Conservation (phyloP, 2,113 vertebrate species). For the Oreochromis niloticus region DNA sequence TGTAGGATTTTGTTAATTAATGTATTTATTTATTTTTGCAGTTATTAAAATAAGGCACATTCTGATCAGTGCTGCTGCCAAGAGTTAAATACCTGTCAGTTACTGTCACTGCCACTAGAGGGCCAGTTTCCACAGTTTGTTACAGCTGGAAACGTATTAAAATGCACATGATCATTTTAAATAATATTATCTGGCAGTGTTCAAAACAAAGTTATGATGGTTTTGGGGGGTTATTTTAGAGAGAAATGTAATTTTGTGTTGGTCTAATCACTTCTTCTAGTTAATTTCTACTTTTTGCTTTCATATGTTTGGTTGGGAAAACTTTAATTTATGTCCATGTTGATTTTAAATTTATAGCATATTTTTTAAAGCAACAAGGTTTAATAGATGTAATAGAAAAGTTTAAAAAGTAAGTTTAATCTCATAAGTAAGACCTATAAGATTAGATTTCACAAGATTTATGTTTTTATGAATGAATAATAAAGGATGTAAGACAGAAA, state of each 20-base stretch:
- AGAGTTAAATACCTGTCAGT: background rate
- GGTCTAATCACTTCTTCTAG: background rate
- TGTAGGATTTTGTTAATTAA: background rate
- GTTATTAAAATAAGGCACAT: background rate
- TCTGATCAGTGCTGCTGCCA: background rate
- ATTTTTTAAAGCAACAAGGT: background rate
- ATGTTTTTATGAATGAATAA: background rate
- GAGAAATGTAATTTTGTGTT: background rate
- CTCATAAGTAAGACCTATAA: background rate
- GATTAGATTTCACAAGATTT: background rate
- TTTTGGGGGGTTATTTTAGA: background rate
- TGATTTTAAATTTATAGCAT: background rate
- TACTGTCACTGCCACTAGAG: background rate
- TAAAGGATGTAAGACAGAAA: background rate
- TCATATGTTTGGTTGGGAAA: background rate
- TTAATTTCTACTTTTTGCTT: background rate
- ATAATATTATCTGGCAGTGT: background rate
- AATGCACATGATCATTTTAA: background rate
- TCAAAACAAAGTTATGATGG: background rate
- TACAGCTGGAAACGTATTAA: background rate
- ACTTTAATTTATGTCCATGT: background rate
- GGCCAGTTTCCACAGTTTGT: background rate
- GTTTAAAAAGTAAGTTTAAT: rapidly evolving
- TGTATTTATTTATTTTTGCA: background rate
- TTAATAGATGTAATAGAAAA: background rate